Evolutionary conservation across 2,888 invertebrate species (phyloP).

Genomic region (Pasiphila rectangulata): DNA sequence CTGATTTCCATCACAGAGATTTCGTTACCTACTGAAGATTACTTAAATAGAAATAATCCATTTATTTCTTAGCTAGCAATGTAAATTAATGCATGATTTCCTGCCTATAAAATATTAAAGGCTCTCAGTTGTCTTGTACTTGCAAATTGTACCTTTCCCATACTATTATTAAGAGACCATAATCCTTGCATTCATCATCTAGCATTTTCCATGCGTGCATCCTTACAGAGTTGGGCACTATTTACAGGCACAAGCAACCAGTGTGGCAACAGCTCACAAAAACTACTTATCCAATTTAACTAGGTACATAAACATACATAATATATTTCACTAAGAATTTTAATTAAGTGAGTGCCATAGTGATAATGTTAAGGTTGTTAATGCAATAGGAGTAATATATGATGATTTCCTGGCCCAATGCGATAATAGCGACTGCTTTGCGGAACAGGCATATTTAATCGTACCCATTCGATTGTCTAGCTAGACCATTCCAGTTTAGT

Average conservation of each 20-base stretch:
- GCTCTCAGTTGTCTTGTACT: constrained; percentile 60
- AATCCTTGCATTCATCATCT: constrained; percentile 74
- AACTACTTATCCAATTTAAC: neutral
- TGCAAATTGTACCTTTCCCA: constrained; percentile 62
- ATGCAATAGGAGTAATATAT: too few species aligned
- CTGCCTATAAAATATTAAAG: constrained; percentile 62
- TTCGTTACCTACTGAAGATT: constrained; percentile 69
- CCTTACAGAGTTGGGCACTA: constrained; percentile 71
- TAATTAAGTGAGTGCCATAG: too few species aligned
- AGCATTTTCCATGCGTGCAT: constrained; percentile 67
- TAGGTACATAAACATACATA: too few species aligned
- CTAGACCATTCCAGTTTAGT: too few species aligned
- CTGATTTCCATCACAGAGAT: constrained; percentile 77
- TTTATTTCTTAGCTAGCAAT: constrained; percentile 65
- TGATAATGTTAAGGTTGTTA: too few species aligned
- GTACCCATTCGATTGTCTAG: too few species aligned
- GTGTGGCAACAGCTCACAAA: constrained; percentile 51
- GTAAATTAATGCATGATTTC: constrained; percentile 70
- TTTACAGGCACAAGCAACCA: constrained; percentile 64
- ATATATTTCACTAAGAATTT: neutral
- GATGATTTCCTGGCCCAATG: too few species aligned
- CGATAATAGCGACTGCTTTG: too few species aligned
- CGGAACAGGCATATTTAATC: too few species aligned
- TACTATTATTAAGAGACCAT: constrained; percentile 43
- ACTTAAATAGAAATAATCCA: constrained; percentile 66